Percentiles rank a stretch among this genome's conserved stretches.
phyloP scores from a whole-genome alignment of 30 jellyfish, hydroid and myxozoan species.

The Hydractinia echinata region DNA sequence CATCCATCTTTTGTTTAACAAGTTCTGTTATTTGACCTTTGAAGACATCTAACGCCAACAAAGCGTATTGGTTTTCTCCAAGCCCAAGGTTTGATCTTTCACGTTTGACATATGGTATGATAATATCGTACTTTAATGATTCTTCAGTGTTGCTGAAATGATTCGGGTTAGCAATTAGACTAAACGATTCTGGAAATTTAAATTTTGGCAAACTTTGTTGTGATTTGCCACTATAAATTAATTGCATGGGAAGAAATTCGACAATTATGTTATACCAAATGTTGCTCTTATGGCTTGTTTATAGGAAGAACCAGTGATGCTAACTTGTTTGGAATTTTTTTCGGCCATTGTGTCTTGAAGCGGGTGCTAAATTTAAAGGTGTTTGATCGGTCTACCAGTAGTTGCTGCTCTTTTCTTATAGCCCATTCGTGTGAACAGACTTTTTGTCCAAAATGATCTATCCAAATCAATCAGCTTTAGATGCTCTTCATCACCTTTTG shows the following conservation, averaged over 20 bases:
- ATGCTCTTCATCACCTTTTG: conserved; percentile 18
- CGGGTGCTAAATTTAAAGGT: conserved; percentile 6
- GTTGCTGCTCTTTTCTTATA: too few relatives aligned
- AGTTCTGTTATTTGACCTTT: not conserved
- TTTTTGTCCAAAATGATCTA: conserved; percentile 14
- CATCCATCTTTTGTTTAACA: not conserved
- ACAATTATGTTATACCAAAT: conserved; percentile 19
- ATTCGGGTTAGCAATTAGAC: conserved; percentile 18
- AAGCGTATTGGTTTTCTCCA: conserved; percentile 4
- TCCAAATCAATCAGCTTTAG: not conserved
- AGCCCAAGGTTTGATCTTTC: not conserved
- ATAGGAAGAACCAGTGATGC: conserved; percentile 18
- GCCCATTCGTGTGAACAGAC: conserved; percentile 23
- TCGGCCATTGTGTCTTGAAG: conserved; percentile 24
- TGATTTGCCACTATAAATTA: conserved; percentile 7
- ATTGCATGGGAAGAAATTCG: conserved; percentile 6
- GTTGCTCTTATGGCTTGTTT: conserved; percentile 29
- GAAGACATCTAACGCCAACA: conserved; percentile 9
- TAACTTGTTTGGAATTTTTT: conserved; percentile 21
- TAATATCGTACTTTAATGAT: conserved; percentile 15
- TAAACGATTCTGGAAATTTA: conserved; percentile 13
- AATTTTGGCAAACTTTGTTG: conserved; percentile 14
- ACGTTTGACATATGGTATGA: conserved; percentile 8
- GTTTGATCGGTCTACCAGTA: too few relatives aligned
- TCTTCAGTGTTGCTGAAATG: conserved; percentile 35